Evolutionary conservation across 2,797 vertebrate genomes (phyloP).

Genomic region (Amblyraja radiata): DNA sequence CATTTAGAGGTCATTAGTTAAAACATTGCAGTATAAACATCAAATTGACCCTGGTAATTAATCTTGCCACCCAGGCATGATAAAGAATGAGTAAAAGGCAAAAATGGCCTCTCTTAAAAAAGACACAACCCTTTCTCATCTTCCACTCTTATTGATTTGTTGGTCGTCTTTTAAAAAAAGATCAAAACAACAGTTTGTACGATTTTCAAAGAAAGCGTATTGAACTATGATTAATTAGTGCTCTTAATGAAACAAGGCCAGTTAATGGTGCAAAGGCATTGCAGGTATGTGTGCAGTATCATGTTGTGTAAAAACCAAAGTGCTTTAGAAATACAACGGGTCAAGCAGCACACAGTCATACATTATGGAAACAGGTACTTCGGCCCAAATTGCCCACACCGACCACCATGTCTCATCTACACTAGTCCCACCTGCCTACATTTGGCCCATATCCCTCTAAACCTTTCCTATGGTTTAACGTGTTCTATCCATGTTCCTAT

Average conservation of each 20-base stretch:
- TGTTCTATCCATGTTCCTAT: too few species aligned
- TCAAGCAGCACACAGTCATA: too few species aligned
- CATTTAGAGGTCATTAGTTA: constrained; percentile 99
- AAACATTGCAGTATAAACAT: constrained; percentile 99
- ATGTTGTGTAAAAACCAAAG: too few species aligned
- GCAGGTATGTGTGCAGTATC: not conserved
- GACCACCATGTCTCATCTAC: too few species aligned
- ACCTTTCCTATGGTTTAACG: too few species aligned
- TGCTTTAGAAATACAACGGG: too few species aligned
- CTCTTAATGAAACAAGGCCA: constrained; percentile 7
- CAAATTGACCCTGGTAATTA: constrained; percentile 99
- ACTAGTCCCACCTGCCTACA: too few species aligned
- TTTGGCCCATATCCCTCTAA: too few species aligned
- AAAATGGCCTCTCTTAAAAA: not conserved
- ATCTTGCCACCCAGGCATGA: constrained; percentile 86
- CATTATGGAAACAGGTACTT: too few species aligned
- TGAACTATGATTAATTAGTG: constrained; percentile 5
- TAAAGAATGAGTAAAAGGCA: constrained; percentile 39
- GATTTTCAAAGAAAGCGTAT: constrained; percentile 8
- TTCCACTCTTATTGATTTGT: constrained; percentile 11
- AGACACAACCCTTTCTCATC: not conserved
- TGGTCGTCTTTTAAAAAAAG: not conserved
- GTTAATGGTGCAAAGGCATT: not conserved
- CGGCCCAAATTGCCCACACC: too few species aligned
- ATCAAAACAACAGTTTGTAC: not conserved